Evolutionary conservation across 2,888 invertebrate genomes (phyloP).

Genomic region (Mechanitis mazaeus): DNA sequence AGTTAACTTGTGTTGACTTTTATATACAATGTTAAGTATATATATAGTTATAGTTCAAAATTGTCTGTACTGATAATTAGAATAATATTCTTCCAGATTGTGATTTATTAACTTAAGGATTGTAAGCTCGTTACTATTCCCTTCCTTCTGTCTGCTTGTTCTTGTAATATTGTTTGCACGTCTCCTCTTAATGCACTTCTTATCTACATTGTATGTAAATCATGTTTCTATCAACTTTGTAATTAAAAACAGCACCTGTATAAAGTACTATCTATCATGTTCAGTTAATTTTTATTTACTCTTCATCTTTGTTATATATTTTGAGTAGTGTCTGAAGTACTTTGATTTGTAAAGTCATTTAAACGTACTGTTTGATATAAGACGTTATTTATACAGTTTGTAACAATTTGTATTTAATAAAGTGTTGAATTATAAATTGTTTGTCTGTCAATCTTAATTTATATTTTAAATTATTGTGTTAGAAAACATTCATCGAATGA

Average conservation of each 20-base stretch:
- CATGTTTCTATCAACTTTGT: not conserved
- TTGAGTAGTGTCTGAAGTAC: not conserved
- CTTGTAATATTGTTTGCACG: constrained; percentile 1
- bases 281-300: not conserved
- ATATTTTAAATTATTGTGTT: constrained; percentile 8
- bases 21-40: no score
- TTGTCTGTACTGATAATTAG: no score
- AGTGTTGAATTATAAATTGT: constrained; percentile 39
- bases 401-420: constrained; percentile 45
- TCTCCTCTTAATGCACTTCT: not conserved
- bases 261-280: not conserved
- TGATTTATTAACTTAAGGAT: constrained; percentile 3
- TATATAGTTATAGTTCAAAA: no score
- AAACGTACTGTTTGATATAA: constrained; percentile 35
- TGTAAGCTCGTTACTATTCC: not conserved
- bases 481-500: constrained; percentile 8
- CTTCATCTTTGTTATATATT: not conserved
- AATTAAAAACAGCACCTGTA: constrained; percentile 3
- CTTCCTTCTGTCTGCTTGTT: constrained; percentile 1
- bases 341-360: not conserved
- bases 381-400: constrained; percentile 41
- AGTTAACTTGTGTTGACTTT: no score
- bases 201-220: not conserved
- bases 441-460: constrained; percentile 30
- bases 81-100: constrained; percentile 20